Conservation (phyloP, 2,113 vertebrate genomes). For the Petromus typicus region DNA sequence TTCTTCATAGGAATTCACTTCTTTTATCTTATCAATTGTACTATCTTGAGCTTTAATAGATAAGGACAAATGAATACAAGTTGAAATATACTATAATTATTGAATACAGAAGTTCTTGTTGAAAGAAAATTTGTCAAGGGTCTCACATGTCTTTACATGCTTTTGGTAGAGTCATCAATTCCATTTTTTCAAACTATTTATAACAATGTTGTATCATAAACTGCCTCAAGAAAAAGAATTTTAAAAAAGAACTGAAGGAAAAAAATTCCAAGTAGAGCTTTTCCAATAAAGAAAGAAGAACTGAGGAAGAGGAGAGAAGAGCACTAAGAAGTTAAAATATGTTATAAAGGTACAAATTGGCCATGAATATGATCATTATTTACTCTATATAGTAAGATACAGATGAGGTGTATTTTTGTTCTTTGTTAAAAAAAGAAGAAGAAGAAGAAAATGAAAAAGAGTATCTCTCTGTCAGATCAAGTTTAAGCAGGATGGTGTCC, state of each 20-base stretch:
- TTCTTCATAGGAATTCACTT: neutral
- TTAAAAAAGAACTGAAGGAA: neutral
- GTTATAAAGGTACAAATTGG: neutral
- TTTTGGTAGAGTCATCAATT: neutral
- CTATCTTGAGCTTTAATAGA: neutral
- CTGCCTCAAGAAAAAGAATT: neutral
- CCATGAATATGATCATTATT: neutral
- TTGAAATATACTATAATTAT: neutral
- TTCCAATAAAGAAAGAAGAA: neutral
- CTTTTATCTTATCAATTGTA: neutral
- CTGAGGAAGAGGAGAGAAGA: rapidly evolving
- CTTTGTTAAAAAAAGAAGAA: neutral
- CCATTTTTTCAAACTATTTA: neutral
- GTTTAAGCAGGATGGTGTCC: neutral
- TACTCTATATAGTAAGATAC: neutral
- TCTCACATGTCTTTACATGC: neutral
- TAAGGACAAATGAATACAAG: neutral
- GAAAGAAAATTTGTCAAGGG: neutral
- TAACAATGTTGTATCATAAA: neutral
- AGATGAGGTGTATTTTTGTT: neutral
- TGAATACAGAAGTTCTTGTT: neutral
- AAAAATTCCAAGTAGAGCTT: neutral
- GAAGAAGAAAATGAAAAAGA: too few species aligned
- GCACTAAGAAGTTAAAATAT: neutral
- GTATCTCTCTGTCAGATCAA: neutral